Evolutionary conservation across 2,113 vertebrate species (phyloP), one percentile per base, ranked within the genome.

Genomic region (Zapus hudsonius): DNA sequence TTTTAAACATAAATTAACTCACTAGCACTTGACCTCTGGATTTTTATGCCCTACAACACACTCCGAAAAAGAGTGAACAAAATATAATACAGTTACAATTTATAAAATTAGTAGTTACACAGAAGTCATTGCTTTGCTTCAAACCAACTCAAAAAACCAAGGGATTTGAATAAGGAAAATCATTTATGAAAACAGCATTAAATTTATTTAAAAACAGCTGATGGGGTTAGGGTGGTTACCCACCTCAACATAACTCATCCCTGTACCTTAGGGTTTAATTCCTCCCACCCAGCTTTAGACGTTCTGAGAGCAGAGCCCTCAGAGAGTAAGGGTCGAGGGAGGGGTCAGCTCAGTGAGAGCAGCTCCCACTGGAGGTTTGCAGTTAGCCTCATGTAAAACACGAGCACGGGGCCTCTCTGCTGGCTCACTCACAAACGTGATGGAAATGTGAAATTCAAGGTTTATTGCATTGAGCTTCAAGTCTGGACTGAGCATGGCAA

Each of bases 151-250:
- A 80, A 72, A 92, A 96, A 92, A 74, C 19, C 40, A 91, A 91
- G 36, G 40, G n/a, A 11, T 81, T 31, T 89, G n/a, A 83, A 90
- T 59, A 89, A 93, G 72, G 57, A 69, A 94, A 84, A 83, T n/a
- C 16, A 73, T 67, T 87, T 92, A 83, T 87, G 42, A 94, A 94
- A 78, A 75, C 16, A 93, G 42, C 57, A 79, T 78, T 94, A 86
- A 69, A 92, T 83, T 83, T 38, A 52, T 52, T 52, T 52, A 52
- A 52, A 52, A 12, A 52, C 52, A 52, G 52, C 52, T 13, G 12
- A 8, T 47, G n/a, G n/a, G n/a, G n/a, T n/a, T n/a, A n/a, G n/a
- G 12, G 66, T 88, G 31, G 52, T 73, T 74, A 86, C 12, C 66
- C 2, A 89, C 47, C 75, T 69, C 84, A 92, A 84, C 61, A 85